Evolutionary conservation across 2,113 vertebrate species (phyloP), one percentile per base, ranked within the genome.

Genomic region (Macquaria ambigua): DNA sequence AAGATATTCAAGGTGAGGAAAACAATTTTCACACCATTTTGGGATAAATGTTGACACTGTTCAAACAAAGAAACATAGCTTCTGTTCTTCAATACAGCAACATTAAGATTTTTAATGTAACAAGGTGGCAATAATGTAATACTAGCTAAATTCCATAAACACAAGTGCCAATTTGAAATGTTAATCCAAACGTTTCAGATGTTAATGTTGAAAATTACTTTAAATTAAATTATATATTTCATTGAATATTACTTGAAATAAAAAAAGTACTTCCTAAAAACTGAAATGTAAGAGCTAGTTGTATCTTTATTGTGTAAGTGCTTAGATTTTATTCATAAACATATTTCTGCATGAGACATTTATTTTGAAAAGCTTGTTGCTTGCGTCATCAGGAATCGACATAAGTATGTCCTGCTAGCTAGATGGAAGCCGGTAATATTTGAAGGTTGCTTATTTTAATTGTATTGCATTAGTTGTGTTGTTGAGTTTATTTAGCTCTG

Each of bases 321-420:
- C 16, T 39, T 64, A 6, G 18, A 39, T 15, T 69, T 68, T 28
- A 2, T 18, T 50, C 8, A 6, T 1, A 3, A 10, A 15, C n/a
- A 43, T 43, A 20, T 52, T 21, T 18, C 37, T 11, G 12, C 1
- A 1, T n/a, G 4, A 0, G 11, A 66, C 76, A 0, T 82, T 88
- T 89, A 85, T 81, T 92, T 81, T 87, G 88, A 89, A 83, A 79
- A 25, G 18, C 39, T 5, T 0, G 2, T 20, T 12, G 6, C 3
- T 0, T 34, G 6, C 90, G 88, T 90, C 88, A 90, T 82, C 71
- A 77, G 15, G 0, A 74, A 5, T 0, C 25, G 63, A 46, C 77
- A 6, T 11, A 23, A 3, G 0, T 3, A 2, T 23, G 67, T 39
- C 25, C 56, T 25, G 61, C 8, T 52, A 31, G 81, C 71, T 8